Percentiles rank a stretch among this genome's conserved stretches.
phyloP scores from a whole-genome alignment of 2,888 invertebrate species.

The Drosophila nigricruria region DNA sequence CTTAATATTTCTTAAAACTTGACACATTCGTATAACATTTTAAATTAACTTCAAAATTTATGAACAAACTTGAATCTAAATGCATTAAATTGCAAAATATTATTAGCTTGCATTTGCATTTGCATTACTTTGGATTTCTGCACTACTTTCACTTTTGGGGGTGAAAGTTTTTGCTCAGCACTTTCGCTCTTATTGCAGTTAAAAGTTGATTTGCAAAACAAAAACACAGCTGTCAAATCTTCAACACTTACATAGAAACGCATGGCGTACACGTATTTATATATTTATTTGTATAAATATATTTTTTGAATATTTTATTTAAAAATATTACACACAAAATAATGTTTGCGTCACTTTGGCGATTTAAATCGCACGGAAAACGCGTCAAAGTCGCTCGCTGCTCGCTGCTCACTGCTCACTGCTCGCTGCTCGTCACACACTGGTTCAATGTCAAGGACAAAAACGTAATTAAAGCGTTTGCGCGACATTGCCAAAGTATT shows the following conservation, averaged over 20 bases:
- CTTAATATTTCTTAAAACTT: neutral
- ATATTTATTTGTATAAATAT: neutral
- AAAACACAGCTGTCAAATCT: conserved; percentile 18
- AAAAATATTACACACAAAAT: conserved; percentile 29
- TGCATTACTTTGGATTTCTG: conserved; percentile 29
- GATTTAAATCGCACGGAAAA: conserved; percentile 54
- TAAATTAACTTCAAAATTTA: neutral
- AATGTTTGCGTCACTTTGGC: conserved; percentile 39
- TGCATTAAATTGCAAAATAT: neutral
- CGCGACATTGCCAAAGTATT: conserved; percentile 80
- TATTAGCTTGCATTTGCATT: conserved; percentile 59
- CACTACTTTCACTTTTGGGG: conserved; percentile 67
- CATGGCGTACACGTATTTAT: conserved; percentile 32
- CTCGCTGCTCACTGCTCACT: conserved; percentile 14
- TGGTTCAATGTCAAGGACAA: conserved; percentile 84
- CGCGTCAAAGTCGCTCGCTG: conserved; percentile 49
- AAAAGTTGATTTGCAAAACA: neutral
- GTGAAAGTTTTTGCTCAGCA: conserved; percentile 65
- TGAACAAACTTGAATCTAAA: neutral
- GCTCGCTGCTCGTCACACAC: conserved; percentile 36
- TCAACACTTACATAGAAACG: conserved; percentile 64
- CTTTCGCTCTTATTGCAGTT: conserved; percentile 63
- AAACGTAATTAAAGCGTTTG: conserved; percentile 83
- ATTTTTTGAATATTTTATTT: conserved; percentile 16
- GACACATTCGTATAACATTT: neutral